phyloP scores from a whole-genome alignment of 2,797 vertebrate genomes.

The Girardinus metallicus region DNA sequence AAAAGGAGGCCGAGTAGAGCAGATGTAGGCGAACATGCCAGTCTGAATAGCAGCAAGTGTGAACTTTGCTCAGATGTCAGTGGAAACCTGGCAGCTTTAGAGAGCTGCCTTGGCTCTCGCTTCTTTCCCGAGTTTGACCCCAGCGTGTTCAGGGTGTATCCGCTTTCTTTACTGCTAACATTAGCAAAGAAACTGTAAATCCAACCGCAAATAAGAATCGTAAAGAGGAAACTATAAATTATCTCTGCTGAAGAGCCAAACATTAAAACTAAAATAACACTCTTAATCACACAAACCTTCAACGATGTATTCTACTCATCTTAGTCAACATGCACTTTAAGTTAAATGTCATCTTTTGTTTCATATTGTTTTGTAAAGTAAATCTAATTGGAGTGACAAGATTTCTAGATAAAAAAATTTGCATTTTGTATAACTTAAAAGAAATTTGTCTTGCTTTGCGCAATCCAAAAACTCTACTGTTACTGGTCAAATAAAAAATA shows the following conservation, averaged over 20 bases:
- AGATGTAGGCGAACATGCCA: conserved; percentile 34
- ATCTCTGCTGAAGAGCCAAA: not conserved
- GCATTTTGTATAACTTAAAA: not conserved
- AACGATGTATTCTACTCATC: too few species aligned
- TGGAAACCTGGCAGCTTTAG: conserved; percentile 64
- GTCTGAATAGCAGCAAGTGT: conserved; percentile 53
- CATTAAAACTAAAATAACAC: not conserved
- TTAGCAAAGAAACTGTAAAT: conserved; percentile 34
- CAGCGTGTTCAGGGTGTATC: conserved; percentile 31
- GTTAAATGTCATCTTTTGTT: not conserved
- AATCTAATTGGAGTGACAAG: not conserved
- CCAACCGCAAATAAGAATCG: conserved; percentile 16
- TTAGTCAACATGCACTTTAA: not conserved
- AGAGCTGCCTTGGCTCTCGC: conserved; percentile 32
- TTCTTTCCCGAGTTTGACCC: conserved; percentile 30
- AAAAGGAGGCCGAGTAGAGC: conserved; percentile 29
- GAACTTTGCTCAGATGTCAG: conserved; percentile 79
- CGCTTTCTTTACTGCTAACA: conserved; percentile 33
- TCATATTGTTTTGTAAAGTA: not conserved
- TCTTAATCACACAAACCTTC: not conserved
- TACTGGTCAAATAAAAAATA: not conserved
- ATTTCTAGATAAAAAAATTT: not conserved
- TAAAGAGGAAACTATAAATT: conserved; percentile 5
- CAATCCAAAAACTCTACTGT: not conserved
- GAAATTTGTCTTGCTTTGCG: not conserved